Percentiles rank a stretch among this genome's conserved stretches.
phyloP scores from a whole-genome alignment of 2,888 invertebrate genomes.

The Ectropis crepuscularia region DNA sequence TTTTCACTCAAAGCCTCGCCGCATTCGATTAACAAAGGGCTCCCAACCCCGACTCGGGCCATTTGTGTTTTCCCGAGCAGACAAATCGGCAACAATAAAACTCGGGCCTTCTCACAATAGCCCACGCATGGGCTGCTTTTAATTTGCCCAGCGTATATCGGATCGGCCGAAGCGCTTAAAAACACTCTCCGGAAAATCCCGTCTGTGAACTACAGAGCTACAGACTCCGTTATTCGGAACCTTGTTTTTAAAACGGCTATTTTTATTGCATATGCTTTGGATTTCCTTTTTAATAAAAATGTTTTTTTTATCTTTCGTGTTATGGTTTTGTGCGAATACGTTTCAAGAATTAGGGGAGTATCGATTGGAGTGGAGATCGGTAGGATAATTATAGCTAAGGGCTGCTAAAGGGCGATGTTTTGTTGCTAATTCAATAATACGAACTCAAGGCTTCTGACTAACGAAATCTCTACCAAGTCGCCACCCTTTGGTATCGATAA shows the following conservation, averaged over 20 bases:
- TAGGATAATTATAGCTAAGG: constrained; percentile 73
- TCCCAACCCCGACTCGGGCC: constrained; percentile 68
- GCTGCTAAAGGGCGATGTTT: constrained; percentile 68
- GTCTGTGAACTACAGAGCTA: constrained; percentile 48
- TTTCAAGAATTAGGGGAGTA: constrained; percentile 42
- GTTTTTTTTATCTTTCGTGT: constrained; percentile 49
- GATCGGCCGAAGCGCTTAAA: constrained; percentile 71
- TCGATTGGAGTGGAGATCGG: constrained; percentile 68
- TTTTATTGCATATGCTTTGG: constrained; percentile 49
- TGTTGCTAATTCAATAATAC: constrained; percentile 83
- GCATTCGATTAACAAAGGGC: constrained; percentile 77
- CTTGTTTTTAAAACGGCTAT: constrained; percentile 60
- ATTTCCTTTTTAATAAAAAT: constrained; percentile 6
- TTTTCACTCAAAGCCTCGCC: constrained; percentile 34
- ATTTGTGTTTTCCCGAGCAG: constrained; percentile 80
- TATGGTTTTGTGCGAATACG: neutral
- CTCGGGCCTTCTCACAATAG: constrained; percentile 72
- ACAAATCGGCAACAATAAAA: constrained; percentile 82
- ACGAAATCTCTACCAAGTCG: constrained; percentile 53
- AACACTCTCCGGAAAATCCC: constrained; percentile 74
- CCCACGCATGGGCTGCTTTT: constrained; percentile 81
- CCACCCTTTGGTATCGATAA: constrained; percentile 33
- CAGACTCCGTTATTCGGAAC: constrained; percentile 51
- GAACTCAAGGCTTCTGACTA: constrained; percentile 67
- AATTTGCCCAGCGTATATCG: constrained; percentile 79